Evolutionary conservation across 2,888 invertebrate genomes (phyloP), one percentile per base, ranked within the genome.

Genomic region (Cylloceria caligata): DNA sequence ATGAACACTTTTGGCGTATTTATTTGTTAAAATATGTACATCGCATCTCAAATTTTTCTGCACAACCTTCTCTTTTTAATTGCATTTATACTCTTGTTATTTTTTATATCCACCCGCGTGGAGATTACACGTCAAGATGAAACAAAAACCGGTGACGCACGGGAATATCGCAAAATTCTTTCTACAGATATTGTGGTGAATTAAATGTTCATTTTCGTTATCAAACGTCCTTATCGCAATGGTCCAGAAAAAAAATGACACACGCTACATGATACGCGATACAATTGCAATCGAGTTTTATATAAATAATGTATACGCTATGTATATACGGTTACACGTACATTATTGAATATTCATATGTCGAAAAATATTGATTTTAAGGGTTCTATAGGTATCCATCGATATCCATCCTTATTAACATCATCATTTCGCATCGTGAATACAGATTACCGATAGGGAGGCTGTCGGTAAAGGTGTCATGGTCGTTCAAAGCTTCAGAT

Each of bases 181-280:
- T 21, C 30, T 49, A 1, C 5, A 21, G 55, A 69, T 77, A 45
- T 49, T 9, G 52, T 21, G 30, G 42, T 13, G 47, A 57, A 74
- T 71, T 36, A 19, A 71, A 64, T 75, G 69, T 45, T 68, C 57
- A 65, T 57, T 55, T 16, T 47, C 7, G n/a, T 55, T 42, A 42
- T 64, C 64, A 34, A n/a, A 34, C 36, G 24, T 39, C 24, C 7
- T 36, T 16, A 30, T 27, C 30, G 39, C 55, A 27, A 42, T 27
- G 16, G 16, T 19, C 9, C 16, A 60, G 36, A n/a, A 55, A 5
- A 27, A 27, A 27, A 5, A 49, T 0, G 6, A 19, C 19, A n/a
- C 7, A 60, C 1, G 30, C 57, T 16, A 36, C 34, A 1, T n/a
- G 16, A n/a, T n/a, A n/a, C 2, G 30, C 7, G 9, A 60, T 19